A percentile compares a stretch with the other conserved stretches of the same genome.
Conservation (phyloP, 2,888 invertebrate genomes). For the Pandemis corylana region DNA sequence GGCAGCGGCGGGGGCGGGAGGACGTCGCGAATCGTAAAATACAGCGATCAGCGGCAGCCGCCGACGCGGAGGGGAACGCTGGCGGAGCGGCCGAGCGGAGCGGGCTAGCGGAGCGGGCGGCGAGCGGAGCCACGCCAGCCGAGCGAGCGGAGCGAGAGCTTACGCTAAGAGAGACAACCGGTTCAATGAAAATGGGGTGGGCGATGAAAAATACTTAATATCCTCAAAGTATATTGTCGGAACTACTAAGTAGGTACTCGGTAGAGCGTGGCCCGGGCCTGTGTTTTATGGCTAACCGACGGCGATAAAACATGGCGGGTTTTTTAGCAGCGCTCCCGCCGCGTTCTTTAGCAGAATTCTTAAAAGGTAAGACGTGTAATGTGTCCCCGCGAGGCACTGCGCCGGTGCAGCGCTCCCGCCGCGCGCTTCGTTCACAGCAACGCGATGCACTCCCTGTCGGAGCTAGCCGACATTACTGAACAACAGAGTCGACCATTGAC, state of each 20-base stretch:
- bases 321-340: too few species aligned
- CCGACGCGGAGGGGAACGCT: neutral
- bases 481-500: too few species aligned
- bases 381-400: slow-evolving; percentile 7
- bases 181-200: too few species aligned
- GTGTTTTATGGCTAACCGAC: slow-evolving; percentile 28
- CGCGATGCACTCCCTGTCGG: too few species aligned
- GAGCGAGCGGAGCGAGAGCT: too few species aligned
- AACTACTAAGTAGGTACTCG: too few species aligned
- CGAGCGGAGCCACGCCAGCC: too few species aligned
- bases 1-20: slow-evolving; percentile 13
- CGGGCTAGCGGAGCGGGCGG: neutral
- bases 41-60: slow-evolving; percentile 13
- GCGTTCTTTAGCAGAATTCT: slow-evolving; percentile 22
- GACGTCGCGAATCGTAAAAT: slow-evolving; percentile 37
- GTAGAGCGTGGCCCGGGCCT: slow-evolving; percentile 3
- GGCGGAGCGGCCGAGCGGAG: neutral
- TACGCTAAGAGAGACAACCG: too few species aligned
- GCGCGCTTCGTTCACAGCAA: too few species aligned
- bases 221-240: too few species aligned
- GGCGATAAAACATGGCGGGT: slow-evolving; percentile 33
- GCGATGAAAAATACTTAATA: too few species aligned
- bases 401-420: neutral
- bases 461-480: too few species aligned
- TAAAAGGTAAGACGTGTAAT: slow-evolving; percentile 24